Conservation (phyloP, 2,113 vertebrate genomes). For the Charina bottae region DNA sequence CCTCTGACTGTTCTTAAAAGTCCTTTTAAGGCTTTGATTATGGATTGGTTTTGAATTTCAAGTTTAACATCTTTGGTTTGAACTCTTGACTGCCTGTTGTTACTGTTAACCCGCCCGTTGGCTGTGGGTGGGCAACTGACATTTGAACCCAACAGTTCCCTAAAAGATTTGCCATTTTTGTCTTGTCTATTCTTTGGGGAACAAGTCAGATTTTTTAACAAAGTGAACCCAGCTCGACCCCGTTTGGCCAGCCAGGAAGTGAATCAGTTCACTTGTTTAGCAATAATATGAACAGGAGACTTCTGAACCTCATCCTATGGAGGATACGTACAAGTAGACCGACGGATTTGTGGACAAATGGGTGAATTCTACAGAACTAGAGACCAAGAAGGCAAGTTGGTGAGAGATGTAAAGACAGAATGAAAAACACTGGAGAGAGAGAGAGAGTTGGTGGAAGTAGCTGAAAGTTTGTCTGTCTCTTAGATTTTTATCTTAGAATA, state of each 20-base stretch:
- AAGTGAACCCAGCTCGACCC: neutral
- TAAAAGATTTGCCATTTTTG: neutral
- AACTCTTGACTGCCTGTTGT: neutral
- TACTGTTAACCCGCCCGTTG: neutral
- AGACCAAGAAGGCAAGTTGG: neutral
- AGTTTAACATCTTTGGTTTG: neutral
- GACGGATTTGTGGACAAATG: neutral
- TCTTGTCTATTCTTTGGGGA: neutral
- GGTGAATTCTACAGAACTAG: neutral
- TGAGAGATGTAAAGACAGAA: neutral
- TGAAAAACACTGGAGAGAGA: neutral
- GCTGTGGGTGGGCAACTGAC: neutral
- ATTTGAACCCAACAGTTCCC: neutral
- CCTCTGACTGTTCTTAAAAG: no score
- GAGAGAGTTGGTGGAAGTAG: neutral
- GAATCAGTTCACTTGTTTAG: neutral
- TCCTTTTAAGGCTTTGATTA: no score
- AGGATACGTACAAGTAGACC: neutral
- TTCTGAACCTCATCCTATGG: neutral
- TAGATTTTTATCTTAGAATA: neutral
- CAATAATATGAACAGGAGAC: neutral
- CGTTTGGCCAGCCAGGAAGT: neutral
- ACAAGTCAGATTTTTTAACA: neutral
- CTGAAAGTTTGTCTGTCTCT: neutral
- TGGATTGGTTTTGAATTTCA: neutral